Evolutionary conservation across 1,140 invertebrate species (phyloP).

Genomic region (Glossosoma conforme): DNA sequence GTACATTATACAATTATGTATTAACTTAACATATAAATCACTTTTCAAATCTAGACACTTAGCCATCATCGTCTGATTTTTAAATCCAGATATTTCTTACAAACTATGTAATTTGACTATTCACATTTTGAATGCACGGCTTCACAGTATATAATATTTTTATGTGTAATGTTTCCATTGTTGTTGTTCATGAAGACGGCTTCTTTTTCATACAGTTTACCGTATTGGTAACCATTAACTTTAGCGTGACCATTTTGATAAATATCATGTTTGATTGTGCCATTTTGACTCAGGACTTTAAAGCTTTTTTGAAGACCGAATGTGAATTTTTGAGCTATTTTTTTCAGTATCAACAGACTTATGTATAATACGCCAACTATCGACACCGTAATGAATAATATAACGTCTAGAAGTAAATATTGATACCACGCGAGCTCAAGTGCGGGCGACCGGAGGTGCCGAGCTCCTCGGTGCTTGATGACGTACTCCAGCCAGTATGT

Average conservation of each 20-base stretch:
- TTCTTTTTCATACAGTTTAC: constrained; percentile 18
- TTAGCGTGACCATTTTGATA: constrained; percentile 13
- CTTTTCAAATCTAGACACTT: too few relatives aligned
- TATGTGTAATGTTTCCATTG: constrained; percentile 6
- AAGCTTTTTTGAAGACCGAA: background rate
- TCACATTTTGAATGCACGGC: constrained; percentile 14
- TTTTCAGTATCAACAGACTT: background rate
- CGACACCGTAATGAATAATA: constrained; percentile 28
- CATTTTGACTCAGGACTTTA: background rate
- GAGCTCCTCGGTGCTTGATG: constrained; percentile 52
- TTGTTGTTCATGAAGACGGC: background rate
- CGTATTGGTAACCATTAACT: constrained; percentile 10
- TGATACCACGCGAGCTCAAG: constrained; percentile 52
- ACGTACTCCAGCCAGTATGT: constrained; percentile 56
- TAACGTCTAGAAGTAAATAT: constrained; percentile 54
- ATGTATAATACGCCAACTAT: constrained; percentile 1
- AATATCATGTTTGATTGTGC: constrained; percentile 10
- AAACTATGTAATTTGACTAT: too few relatives aligned
- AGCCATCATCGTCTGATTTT: too few relatives aligned
- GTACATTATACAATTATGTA: too few relatives aligned
- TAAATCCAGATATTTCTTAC: too few relatives aligned
- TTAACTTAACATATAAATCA: too few relatives aligned
- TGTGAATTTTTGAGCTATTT: background rate
- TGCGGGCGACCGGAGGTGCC: constrained; percentile 49
- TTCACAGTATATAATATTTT: constrained; percentile 9